Evolutionary conservation across 2,888 invertebrate species (phyloP), one percentile per base, ranked within the genome.

Genomic region (Machimus atricapillus): DNA sequence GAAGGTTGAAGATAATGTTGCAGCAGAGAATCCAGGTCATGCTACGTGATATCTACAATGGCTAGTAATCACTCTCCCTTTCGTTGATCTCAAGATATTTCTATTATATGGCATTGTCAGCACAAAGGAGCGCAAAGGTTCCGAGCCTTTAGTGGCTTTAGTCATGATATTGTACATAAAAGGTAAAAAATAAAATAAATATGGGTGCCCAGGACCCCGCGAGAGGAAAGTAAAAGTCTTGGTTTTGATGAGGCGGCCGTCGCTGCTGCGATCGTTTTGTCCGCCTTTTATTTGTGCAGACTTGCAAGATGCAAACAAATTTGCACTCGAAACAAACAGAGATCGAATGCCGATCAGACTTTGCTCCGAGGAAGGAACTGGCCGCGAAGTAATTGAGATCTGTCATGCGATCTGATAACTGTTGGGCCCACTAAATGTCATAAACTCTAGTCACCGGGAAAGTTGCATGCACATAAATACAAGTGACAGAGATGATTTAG

Each of bases 381-480:
- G 52, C 52, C 52, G 43, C 79, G 52, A 34, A 78, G 58, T 86
- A 86, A 86, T 86, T 86, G 86, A 78, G 78, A 86, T 86, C 40
- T 79, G 86, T 86, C 86, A 86, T 86, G 86, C 86, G 58, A 86
- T 86, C 86, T 86, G 86, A 86, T 79, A 86, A 86, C 78, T 86
- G 77, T 78, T 78, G 78, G 56, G 56, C 58, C 58, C 78, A 86
- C 40, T 52, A 86, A 86, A 58, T 78, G 79, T 86, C 86, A 86
- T 86, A 86, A 86, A 86, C 78, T 79, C 78, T 86, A 86, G 86
- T 86, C 86, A 86, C 37, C 34, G 58, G 16, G 79, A 86, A 40
- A 86, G 86, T 86, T 86, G 86, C 86, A 86, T 86, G 86, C 43
- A 37, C 86, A 86, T 86, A 86, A 86, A 86, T 86, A 86, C 66